These are phyloP conservation scores for Callithrix jacchus DNA, from an alignment of 2,113 vertebrate genomes.

Conservation along the genomic window DNA sequence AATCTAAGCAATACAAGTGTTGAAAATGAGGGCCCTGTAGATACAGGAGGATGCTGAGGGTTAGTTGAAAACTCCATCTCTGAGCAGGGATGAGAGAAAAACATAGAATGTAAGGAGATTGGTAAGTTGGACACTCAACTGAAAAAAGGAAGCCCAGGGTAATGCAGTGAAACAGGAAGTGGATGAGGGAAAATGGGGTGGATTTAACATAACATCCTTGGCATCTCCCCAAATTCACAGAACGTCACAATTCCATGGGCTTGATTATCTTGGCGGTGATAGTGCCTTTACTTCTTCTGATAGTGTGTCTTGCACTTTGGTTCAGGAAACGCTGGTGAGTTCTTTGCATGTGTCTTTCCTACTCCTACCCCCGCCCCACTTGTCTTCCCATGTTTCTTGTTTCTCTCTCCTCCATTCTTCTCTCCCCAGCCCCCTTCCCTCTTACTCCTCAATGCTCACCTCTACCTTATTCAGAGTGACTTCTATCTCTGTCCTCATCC, in stretches of 20 bases:
- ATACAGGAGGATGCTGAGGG: neutral
- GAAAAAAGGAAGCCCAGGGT: too few species aligned
- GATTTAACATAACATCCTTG: neutral
- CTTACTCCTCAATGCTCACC: neutral
- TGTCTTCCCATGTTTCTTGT: neutral
- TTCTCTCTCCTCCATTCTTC: neutral
- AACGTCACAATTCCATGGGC: rapidly evolving
- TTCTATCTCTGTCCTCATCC: neutral
- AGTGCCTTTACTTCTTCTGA: neutral
- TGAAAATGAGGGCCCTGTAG: neutral
- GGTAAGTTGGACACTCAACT: neutral
- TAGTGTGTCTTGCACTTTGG: neutral
- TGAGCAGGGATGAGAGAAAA: neutral
- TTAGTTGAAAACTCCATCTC: too few species aligned
- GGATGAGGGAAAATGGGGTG: rapidly evolving
- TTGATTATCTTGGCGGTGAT: neutral
- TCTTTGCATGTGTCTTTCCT: neutral
- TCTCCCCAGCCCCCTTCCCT: rapidly evolving
- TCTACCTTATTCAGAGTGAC: neutral
- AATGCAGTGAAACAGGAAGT: neutral
- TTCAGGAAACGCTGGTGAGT: neutral
- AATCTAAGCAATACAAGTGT: neutral
- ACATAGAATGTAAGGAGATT: neutral
- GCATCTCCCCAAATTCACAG: neutral
- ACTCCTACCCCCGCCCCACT: rapidly evolving